phyloP scores from a whole-genome alignment of 2,797 vertebrate genomes.

The Lagorchestes hirsutus region DNA sequence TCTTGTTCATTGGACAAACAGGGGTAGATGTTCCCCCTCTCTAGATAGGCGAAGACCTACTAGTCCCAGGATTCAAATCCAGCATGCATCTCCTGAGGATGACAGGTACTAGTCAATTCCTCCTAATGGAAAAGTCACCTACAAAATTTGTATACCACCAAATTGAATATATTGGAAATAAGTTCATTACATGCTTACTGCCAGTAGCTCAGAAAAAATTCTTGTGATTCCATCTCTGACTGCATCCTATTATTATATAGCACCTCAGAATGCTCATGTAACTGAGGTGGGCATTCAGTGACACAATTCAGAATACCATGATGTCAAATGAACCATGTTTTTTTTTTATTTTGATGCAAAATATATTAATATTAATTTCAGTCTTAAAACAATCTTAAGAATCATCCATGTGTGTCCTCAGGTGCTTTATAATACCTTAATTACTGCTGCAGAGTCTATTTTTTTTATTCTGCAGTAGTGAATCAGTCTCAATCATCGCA shows the following conservation, averaged over 20 bases:
- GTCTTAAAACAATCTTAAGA: conserved; percentile 22
- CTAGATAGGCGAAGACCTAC: conserved; percentile 96
- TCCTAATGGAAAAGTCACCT: conserved; percentile 82
- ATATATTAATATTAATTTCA: conserved; percentile 24
- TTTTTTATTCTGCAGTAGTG: neutral
- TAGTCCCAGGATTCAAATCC: conserved; percentile 99
- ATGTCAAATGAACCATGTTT: conserved; percentile 9
- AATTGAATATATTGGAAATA: conserved; percentile 57
- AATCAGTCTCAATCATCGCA: conserved; percentile 39
- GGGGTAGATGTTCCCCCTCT: conserved; percentile 93
- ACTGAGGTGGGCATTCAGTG: conserved; percentile 13
- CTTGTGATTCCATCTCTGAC: conserved; percentile 37
- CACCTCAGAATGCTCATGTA: conserved; percentile 55
- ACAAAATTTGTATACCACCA: conserved; percentile 76
- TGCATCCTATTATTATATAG: conserved; percentile 74
- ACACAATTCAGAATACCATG: neutral
- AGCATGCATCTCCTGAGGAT: conserved; percentile 98
- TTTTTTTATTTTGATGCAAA: conserved; percentile 27
- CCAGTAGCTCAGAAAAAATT: conserved; percentile 61
- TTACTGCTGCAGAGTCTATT: conserved; percentile 59
- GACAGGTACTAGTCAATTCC: conserved; percentile 94
- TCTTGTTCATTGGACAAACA: conserved; percentile 88
- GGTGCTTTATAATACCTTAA: conserved; percentile 78
- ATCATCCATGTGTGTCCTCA: conserved; percentile 34
- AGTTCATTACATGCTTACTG: conserved; percentile 40